phyloP scores from a whole-genome alignment of 2,888 invertebrate genomes.

The Tenodera sinensis region DNA sequence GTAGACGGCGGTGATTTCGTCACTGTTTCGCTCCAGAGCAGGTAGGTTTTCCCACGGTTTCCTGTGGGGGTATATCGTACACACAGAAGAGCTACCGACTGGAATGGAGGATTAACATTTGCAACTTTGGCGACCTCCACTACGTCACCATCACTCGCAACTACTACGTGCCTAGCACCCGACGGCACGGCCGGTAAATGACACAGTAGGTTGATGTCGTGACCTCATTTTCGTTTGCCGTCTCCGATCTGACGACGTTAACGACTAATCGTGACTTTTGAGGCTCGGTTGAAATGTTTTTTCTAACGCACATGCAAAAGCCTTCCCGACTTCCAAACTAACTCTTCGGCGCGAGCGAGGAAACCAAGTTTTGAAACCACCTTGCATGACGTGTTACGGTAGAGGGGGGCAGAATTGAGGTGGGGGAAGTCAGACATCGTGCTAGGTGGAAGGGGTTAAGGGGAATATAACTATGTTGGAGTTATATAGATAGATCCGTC shows the following conservation, averaged over 20 bases:
- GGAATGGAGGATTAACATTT: background rate
- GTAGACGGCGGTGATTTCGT: background rate
- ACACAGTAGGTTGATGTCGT: background rate
- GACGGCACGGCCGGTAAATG: background rate
- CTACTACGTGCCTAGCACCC: background rate
- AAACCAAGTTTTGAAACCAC: constrained; percentile 22
- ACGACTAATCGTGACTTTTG: background rate
- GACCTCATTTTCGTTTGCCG: background rate
- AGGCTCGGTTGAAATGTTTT: background rate
- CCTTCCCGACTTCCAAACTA: background rate
- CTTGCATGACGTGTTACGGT: constrained; percentile 24
- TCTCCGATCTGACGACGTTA: background rate
- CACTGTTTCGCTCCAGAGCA: background rate
- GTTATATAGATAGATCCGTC: background rate
- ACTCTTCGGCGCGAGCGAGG: background rate
- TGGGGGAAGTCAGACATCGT: background rate
- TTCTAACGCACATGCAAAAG: constrained; percentile 15
- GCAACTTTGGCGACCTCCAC: background rate
- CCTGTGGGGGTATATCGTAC: no score
- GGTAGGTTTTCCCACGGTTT: no score
- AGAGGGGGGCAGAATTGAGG: background rate
- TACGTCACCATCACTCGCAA: background rate
- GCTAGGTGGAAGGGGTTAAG: background rate
- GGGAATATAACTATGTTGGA: constrained; percentile 14
- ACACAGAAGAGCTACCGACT: background rate